Evolutionary conservation across 2,888 invertebrate species (phyloP), one percentile per base, ranked within the genome.

Genomic region (Limnephilus rhombicus): DNA sequence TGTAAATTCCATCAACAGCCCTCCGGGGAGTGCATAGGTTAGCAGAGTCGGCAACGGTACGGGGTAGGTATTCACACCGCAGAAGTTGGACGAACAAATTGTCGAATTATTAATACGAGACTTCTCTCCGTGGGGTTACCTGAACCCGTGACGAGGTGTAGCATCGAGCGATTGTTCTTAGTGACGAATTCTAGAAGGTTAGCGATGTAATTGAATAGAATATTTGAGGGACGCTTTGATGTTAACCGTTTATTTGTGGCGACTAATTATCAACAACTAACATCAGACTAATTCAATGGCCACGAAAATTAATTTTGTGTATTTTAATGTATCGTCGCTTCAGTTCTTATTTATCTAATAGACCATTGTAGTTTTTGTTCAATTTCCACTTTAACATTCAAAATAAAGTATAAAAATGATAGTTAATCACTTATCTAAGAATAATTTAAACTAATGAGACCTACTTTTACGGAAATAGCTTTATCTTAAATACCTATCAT

Each of bases 11-110:
- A 29, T 82, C 29, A 82, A 82, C 82, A 34, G 18, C 34, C 29
- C 82, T 18, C 82, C 13, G 4, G 82, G 82, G 82, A 82, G 68
- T 24, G 68, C 68, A 82, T 82, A 82, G 82, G 68, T 68, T 68
- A 24, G 68, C 0, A 68, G n/a, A 24, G 18, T 53, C 15, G 13
- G 18, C 15, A 49, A 13, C 15, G 3, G 18, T 49, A 49, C 13
- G 0, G 7, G 18, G 68, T 68, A 24, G 68, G 24, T 68, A 68
- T 24, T 68, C 68, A n/a, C 12, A 34, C 31, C 31, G 18, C 82
- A 11, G 68, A 82, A 82, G 31, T 82, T 82, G 29, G 82, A 9
- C 82, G 82, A 82, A 82, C 82, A 82, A 82, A 82, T 82, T 82
- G 82, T 18, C 34, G 82, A 82, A 82, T 82, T 82, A 82, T 82